Conservation (phyloP, 2,113 vertebrate species). For the Lophochroa leadbeateri region DNA sequence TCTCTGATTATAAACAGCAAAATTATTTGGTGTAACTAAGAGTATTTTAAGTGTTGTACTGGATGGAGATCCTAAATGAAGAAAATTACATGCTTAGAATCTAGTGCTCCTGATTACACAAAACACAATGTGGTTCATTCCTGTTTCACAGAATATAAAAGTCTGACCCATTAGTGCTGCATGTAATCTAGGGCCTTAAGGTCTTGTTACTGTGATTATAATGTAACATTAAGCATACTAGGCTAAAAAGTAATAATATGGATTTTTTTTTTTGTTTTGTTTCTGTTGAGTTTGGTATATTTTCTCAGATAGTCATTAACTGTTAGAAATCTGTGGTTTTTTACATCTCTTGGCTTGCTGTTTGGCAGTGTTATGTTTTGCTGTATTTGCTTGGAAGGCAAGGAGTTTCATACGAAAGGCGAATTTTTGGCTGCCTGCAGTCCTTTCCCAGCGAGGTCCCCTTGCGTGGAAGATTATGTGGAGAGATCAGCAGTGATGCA, state of each 20-base stretch:
- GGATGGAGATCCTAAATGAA: background rate
- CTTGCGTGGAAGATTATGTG: conserved; percentile 41
- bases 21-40: background rate
- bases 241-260: background rate
- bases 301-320: conserved; percentile 47
- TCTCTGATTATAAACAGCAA: background rate
- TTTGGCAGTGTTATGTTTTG: background rate
- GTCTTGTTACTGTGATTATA: background rate
- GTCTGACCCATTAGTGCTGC: conserved; percentile 6
- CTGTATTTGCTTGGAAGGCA: conserved; percentile 42
- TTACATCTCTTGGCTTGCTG: background rate
- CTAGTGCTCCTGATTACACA: background rate
- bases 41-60: background rate
- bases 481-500: conserved; percentile 39
- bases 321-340: conserved; percentile 41
- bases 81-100: conserved; percentile 17
- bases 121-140: conserved; percentile 13
- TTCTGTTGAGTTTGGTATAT: conserved; percentile 36
- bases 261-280: background rate
- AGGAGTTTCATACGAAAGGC: conserved; percentile 51
- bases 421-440: conserved; percentile 59
- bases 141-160: background rate
- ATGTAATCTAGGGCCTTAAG: background rate
- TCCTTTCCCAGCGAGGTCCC: conserved; percentile 54
- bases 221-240: background rate